Base-by-base conservation (phyloP, 2,797 vertebrate genomes). In the Melanogrammus aeglefinus region DNA sequence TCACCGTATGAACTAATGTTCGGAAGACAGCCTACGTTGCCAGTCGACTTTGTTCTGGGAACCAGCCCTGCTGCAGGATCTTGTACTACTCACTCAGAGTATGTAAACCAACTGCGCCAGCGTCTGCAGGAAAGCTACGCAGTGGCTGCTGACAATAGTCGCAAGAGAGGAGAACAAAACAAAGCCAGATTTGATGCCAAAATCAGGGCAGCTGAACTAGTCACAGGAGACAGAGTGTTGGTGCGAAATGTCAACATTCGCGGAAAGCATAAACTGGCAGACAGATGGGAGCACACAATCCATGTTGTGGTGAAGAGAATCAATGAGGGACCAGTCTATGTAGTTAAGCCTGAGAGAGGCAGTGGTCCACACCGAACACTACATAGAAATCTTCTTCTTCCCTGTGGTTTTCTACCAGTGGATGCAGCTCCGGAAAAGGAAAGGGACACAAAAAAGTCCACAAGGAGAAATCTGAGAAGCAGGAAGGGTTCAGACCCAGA, bases 1-100 rank as follows among this genome's bases (percentile, higher is more conserved):
- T 24, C 24, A 1, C 63, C 74, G 70, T 79, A 75, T 13, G 14
- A 75, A 16, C 39, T 79, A 6, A 74, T 78, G 77, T 74, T 78
- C 39, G 77, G 77, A 12, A 78, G 72, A 21, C 21, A 77, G 16
- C 76, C 76, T 8, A 35, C 44, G 8, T 72, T 78, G 10, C 77
- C 70, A 9, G 63, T 74, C 9, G 41, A 72, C 13, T 69, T 77
- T 12, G 47, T 57, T 2, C 31, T 31, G 47, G 47, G 47, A 57
- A 12, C 47, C 47, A 57, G 47, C 47, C 47, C 31, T 31, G 47
- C 10, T 12, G 18, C 10, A 21, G 47, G 18, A 10, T 57, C 47
- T 12, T 57, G 47, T 57, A 57, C 10, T 10, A 57, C 47, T 57
- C 47, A 57, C 47, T 57, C 47, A 12, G 47, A 57, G 47, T 57